phyloP scores from a whole-genome alignment of 2,888 invertebrate genomes.

The Acleris sparsana region DNA sequence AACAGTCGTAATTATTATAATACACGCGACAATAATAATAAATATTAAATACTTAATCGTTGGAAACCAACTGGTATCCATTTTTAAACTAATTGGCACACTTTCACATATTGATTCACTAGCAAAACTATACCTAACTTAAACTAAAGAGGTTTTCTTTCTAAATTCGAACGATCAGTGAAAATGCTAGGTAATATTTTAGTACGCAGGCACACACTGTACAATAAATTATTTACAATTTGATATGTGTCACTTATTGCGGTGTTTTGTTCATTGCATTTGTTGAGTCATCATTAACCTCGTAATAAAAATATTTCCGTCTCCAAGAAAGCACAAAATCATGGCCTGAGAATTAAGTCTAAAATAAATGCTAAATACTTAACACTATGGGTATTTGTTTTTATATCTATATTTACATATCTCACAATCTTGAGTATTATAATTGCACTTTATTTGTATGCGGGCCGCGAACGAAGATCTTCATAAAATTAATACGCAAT shows the following conservation, averaged over 20 bases:
- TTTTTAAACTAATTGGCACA: constrained; percentile 80
- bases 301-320: constrained; percentile 39
- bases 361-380: constrained; percentile 70
- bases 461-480: constrained; percentile 56
- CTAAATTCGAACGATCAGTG: constrained; percentile 42
- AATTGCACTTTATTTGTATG: constrained; percentile 82
- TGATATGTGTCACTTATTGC: constrained; percentile 76
- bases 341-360: constrained; percentile 42
- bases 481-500: constrained; percentile 70
- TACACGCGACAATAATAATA: constrained; percentile 66
- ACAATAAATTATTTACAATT: constrained; percentile 50
- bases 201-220: constrained; percentile 34
- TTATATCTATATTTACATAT: constrained; percentile 73
- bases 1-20: constrained; percentile 51
- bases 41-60: constrained; percentile 69
- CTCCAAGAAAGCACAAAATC: constrained; percentile 38
- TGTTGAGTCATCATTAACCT: constrained; percentile 21
- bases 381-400: constrained; percentile 60
- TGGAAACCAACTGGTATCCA: constrained; percentile 55
- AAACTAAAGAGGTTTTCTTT: constrained; percentile 67
- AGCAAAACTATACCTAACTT: constrained; percentile 76
- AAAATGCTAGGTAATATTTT: constrained; percentile 35
- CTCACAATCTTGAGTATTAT: constrained; percentile 82
- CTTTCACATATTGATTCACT: constrained; percentile 80
- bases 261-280: constrained; percentile 51